Conservation (phyloP, 2,888 invertebrate genomes). For the Microdon myrmicae region DNA sequence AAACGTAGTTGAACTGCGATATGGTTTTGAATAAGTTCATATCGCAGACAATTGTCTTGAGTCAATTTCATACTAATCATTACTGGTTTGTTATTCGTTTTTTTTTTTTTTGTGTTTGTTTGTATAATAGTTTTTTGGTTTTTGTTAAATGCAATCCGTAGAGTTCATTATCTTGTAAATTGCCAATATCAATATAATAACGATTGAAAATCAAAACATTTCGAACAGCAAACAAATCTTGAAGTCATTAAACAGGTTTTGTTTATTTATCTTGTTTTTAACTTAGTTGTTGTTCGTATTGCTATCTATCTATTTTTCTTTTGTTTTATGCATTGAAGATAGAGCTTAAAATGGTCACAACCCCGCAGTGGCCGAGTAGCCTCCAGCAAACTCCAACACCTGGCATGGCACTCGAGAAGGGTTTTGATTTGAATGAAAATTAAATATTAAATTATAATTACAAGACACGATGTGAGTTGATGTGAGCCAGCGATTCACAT, state of each 20-base stretch:
- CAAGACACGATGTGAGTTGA: neutral
- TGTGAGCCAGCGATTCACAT: too few species aligned
- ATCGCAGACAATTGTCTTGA: too few species aligned
- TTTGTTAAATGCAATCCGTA: too few species aligned
- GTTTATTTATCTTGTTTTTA: too few species aligned
- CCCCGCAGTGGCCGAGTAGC: neutral
- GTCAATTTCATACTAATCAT: too few species aligned
- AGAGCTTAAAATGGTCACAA: constrained; percentile 9
- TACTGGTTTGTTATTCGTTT: too few species aligned
- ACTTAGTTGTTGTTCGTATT: constrained; percentile 4
- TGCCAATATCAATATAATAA: too few species aligned
- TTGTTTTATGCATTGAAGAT: constrained; percentile 25
- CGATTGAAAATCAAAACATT: constrained; percentile 8
- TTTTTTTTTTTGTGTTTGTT: too few species aligned
- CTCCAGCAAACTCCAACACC: neutral
- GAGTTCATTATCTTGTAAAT: constrained; percentile 26
- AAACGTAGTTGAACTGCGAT: too few species aligned
- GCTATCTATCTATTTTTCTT: constrained; percentile 24
- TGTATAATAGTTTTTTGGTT: too few species aligned
- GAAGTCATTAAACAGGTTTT: too few species aligned
- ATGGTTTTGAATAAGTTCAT: too few species aligned
- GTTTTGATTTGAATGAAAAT: constrained; percentile 2
- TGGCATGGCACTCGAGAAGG: constrained; percentile 4
- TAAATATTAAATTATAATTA: constrained; percentile 9
- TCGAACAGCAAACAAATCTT: constrained; percentile 19